Evolutionary conservation across 2,113 vertebrate genomes (phyloP), one percentile per base, ranked within the genome.

Genomic region (Vulpes lagopus): DNA sequence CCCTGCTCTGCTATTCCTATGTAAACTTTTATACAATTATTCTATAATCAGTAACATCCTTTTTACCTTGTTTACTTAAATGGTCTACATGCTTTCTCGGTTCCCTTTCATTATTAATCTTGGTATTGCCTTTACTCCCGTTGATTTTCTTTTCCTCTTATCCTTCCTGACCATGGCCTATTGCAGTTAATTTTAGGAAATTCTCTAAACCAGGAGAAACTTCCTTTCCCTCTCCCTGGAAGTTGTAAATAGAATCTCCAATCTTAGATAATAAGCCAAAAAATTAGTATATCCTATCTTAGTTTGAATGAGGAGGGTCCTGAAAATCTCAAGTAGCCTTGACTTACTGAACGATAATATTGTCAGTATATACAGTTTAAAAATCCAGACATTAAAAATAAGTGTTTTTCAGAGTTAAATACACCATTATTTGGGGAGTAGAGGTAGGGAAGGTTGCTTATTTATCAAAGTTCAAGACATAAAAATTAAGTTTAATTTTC

Each of bases 401-500:
- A 22, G 10, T 65, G 60, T 94, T 90, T 95, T 60, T 93, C 59
- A 78, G 32, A 81, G 74, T 51, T 92, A 67, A 87, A 83, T 91
- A 43, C 11, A 38, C 27, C 11, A 38, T 38, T 2, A 83, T 74
- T 92, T 95, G 25, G 53, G 25, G 88, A 79, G 9, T 81, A 8
- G 59, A 62, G n/a, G 25, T 35, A 15, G 19, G 9, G n/a, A 83
- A 81, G 65, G 4, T 38, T 93, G n/a, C n/a, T 92, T 95, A 83
- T 59, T 94, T 93, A 81, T 95, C 53, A 62, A 62, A 88, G 9
- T 20, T 92, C 51, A 92, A 97, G 49, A 71, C 76, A 53, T 69
- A 86, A 84, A 96, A 95, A 55, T 88, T 73, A 95, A 85, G 78
- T 87, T 87, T 91, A 51, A 87, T 96, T 96, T 90, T 83, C 22